Evolutionary conservation across 2,113 vertebrate genomes (phyloP).

Genomic region (Vidua chalybeata): DNA sequence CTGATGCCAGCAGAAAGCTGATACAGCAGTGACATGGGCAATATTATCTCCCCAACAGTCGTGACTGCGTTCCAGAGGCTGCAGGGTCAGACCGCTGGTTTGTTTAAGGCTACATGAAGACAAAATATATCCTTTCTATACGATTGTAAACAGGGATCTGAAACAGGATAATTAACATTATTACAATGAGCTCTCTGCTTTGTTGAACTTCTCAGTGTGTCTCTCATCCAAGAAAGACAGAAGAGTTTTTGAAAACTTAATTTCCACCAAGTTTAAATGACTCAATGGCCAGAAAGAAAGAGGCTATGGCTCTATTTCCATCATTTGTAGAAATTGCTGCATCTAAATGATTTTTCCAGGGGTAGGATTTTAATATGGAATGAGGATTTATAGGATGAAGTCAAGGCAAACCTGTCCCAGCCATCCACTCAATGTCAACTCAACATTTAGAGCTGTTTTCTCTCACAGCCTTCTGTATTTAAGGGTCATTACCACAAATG

Average conservation of each 20-base stretch:
- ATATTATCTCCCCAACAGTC: slow-evolving; percentile 39
- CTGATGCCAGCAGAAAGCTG: slow-evolving; percentile 3
- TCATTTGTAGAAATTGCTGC: background rate
- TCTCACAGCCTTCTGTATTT: background rate
- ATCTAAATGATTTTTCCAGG: background rate
- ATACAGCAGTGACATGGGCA: background rate
- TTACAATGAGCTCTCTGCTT: background rate
- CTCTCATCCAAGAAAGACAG: background rate
- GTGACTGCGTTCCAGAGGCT: slow-evolving; percentile 36
- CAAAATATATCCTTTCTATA: slow-evolving; percentile 28
- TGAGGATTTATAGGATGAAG: background rate
- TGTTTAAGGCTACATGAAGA: slow-evolving; percentile 32
- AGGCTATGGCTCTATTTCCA: background rate
- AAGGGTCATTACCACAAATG: background rate
- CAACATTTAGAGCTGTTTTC: background rate
- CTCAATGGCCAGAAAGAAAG: background rate
- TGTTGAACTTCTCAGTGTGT: background rate
- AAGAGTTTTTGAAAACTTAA: background rate
- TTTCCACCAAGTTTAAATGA: background rate
- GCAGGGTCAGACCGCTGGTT: background rate
- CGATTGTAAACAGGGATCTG: slow-evolving; percentile 6
- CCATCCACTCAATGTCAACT: background rate
- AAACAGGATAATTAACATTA: background rate
- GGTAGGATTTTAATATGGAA: background rate
- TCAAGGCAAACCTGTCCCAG: background rate